Evolutionary conservation across 2,113 vertebrate genomes (phyloP).

Genomic region (Hippocampus abdominalis): DNA sequence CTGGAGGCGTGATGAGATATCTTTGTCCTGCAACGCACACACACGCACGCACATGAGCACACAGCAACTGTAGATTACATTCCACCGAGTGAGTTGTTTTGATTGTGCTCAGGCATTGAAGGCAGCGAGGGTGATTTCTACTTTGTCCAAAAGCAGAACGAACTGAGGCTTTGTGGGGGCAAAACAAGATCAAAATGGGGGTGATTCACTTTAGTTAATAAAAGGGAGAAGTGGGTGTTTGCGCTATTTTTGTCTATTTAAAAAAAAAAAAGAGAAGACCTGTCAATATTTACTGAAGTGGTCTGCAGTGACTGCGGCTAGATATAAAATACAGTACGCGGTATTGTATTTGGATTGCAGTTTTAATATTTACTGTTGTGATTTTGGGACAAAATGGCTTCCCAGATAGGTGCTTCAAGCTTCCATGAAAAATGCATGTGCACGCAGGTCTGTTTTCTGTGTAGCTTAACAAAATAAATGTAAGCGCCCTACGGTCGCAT

Average conservation of each 20-base stretch:
- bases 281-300: neutral
- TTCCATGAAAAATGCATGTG: conserved; percentile 29
- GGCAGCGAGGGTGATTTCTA: conserved; percentile 22
- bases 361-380: conserved; percentile 8
- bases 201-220: conserved; percentile 25
- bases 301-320: neutral
- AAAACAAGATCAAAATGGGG: conserved; percentile 22
- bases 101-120: conserved; percentile 27
- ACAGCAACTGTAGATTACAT: neutral
- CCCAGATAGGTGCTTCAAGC: conserved; percentile 13
- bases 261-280: neutral
- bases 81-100: conserved; percentile 8
- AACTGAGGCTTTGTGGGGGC: conserved; percentile 22
- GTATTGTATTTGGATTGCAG: neutral
- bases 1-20: conserved; percentile 98
- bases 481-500: conserved; percentile 26
- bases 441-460: conserved; percentile 33
- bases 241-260: neutral
- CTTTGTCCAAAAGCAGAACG: conserved; percentile 17
- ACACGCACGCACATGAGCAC: neutral
- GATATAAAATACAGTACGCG: neutral
- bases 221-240: conserved; percentile 9
- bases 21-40: conserved; percentile 83
- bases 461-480: conserved; percentile 33
- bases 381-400: conserved; percentile 10